Evolutionary conservation across 2,888 invertebrate genomes (phyloP), one percentile per base, ranked within the genome.

Genomic region (Papilio elwesi): DNA sequence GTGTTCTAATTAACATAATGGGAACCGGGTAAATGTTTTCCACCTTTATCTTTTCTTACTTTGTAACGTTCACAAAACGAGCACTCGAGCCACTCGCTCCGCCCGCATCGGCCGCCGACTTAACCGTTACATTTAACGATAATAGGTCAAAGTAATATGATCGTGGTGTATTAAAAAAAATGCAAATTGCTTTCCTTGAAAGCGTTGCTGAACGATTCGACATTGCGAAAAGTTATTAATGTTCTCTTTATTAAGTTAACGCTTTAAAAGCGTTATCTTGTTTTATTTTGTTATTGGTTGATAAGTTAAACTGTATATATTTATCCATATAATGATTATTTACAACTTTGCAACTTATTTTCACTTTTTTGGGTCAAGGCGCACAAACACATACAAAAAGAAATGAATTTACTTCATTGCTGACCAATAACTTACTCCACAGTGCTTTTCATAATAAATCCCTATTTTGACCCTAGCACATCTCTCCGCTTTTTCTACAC

Each of bases 1-100:
- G 77, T 77, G 78, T 78, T 74, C 80, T 86, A 87, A 87, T 88
- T 86, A 87, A 79, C 86, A 84, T 87, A 87, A 87, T 85, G 85
- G 83, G 78, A 77, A 79, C 79, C 76, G 74, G 80, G 81, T 82
- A 82, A 86, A 85, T 83, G 83, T 85, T 87, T 86, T 85, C 81
- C 77, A 82, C 82, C 82, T 84, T 83, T 84, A 83, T 83, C 82
- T 84, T 82, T 80, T 75, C 76, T 78, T 82, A 80, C 80, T 81
- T 79, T 80, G 79, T 81, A 80, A 78, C 82, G 77, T 79, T 79
- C 79, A 82, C 82, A 81, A 83, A 85, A 83, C 81, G 81, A 79
- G 77, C 76, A 74, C 79, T 78, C 49, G 62, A 55, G 12, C 38
- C 52, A 36, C 62, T 78, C 38, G 62, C 48, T 11, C 13, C 52